Evolutionary conservation across 2,888 invertebrate species (phyloP), one percentile per base, ranked within the genome.

Genomic region (Andrena bucephala): DNA sequence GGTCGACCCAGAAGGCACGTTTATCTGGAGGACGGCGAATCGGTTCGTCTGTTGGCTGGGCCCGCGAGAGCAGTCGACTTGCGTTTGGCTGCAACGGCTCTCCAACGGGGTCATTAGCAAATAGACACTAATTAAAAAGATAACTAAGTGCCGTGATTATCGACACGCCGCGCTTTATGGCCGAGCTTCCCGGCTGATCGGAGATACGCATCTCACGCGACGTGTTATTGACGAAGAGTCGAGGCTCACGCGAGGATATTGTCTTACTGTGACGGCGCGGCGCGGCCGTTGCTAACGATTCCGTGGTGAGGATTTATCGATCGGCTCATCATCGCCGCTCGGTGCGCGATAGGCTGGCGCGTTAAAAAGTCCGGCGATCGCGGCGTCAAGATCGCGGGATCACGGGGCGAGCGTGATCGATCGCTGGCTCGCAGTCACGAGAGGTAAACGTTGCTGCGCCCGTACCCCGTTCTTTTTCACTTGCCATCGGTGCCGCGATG

Each of bases 61-160:
- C 67, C 67, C 76, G 73, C 68, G 20, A n/a, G 29, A 24, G 33
- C 24, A 57, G 8, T 57, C 13, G 8, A 0, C 57, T 27, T 10
- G 57, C 24, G 8, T 24, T 20, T 0, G 20, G 54, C 2, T 20
- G 54, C 54, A 54, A 27, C 57, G 7, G 20, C 57, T 57, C 24
- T 4, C 57, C 57, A 57, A 77, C 70, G 83, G 59, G 71, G 77
- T 85, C 86, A 85, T 91, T 90, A 91, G 89, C 85, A 86, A 85
- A 84, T 85, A 80, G 84, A 62, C 79, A 70, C 86, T 89, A 92
- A 91, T 92, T 89, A 89, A 91, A 87, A 87, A 89, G 90, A 70
- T 29, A 59, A 70, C 36, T 70, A 73, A 78, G 72, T 85, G 79
- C 80, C 68, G 68, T 77, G 81, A 83, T 87, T 89, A 89, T 90